Conservation (phyloP, 1,140 invertebrate genomes). For the Archivesica marissinica region DNA sequence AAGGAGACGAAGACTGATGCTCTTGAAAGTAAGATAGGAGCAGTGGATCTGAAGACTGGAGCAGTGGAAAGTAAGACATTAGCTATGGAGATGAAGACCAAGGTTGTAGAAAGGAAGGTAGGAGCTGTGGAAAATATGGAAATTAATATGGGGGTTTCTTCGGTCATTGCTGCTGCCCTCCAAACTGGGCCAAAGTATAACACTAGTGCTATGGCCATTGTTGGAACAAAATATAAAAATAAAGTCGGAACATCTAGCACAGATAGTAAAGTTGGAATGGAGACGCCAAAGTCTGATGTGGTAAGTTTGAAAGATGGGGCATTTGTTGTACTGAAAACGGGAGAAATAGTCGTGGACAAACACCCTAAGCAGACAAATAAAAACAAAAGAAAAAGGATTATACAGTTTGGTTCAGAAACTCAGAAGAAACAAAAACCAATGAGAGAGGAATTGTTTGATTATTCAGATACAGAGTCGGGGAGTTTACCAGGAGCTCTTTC, state of each 20-base stretch:
- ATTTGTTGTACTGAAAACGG: conserved; percentile 3
- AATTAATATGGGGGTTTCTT: not conserved
- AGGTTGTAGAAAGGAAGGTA: not conserved
- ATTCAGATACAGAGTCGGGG: conserved; percentile 5
- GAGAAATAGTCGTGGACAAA: not conserved
- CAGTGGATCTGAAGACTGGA: not conserved
- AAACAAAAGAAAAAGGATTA: not conserved
- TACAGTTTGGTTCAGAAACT: not conserved
- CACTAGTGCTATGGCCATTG: not conserved
- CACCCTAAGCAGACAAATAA: no score
- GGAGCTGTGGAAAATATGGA: not conserved
- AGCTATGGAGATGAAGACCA: not conserved
- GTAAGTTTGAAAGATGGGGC: not conserved
- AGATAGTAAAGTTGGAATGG: not conserved
- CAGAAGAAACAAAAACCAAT: not conserved
- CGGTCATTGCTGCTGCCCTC: conserved; percentile 20
- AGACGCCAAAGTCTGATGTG: not conserved
- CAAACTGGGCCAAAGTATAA: conserved; percentile 27
- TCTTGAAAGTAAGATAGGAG: not conserved
- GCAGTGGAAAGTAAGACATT: not conserved
- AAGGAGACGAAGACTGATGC: not conserved
- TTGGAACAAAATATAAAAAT: not conserved
- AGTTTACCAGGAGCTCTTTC: no score
- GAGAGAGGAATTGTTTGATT: not conserved
- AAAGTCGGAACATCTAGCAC: not conserved